A percentile compares a stretch with the other conserved stretches of the same genome.
These are phyloP conservation scores for Tylochromis polylepis DNA, from an alignment of 2,113 vertebrate genomes.

Conservation along the genomic window DNA sequence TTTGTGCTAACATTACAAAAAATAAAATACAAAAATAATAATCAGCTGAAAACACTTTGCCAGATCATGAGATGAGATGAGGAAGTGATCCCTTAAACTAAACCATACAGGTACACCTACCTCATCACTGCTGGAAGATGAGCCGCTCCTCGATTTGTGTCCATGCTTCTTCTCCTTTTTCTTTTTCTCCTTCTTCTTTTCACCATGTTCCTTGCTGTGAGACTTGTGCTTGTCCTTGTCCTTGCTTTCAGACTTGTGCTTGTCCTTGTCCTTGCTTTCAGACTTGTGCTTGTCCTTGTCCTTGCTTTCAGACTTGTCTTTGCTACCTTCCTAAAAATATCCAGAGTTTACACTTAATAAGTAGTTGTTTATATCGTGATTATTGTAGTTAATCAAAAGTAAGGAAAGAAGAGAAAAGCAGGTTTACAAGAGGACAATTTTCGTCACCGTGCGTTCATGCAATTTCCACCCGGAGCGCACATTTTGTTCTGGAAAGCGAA, in stretches of 20 bases:
- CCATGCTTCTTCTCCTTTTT: neutral
- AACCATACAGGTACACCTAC: neutral
- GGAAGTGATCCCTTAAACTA: neutral
- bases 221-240: conserved; percentile 1
- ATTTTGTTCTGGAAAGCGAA: neutral
- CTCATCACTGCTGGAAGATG: conserved; percentile 26
- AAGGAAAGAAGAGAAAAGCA: neutral
- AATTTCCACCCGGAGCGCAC: neutral
- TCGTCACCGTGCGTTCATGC: neutral
- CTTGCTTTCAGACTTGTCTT: neutral
- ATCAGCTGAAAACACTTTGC: neutral
- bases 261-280: neutral
- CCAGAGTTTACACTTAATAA: neutral
- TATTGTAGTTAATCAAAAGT: neutral
- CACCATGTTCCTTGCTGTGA: neutral
- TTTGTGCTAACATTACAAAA: too few species aligned
- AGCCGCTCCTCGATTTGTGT: neutral
- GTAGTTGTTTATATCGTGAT: neutral
- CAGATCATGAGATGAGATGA: neutral
- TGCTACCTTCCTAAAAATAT: neutral
- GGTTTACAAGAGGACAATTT: neutral
- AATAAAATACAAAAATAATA: neutral
- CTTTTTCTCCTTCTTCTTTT: neutral
- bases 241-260: neutral
- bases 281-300: conserved; percentile 10